These are phyloP conservation scores for Lytechinus variegatus DNA, from an alignment of 35 echinoderm and acorn worm species.

Conservation along the genomic window DNA sequence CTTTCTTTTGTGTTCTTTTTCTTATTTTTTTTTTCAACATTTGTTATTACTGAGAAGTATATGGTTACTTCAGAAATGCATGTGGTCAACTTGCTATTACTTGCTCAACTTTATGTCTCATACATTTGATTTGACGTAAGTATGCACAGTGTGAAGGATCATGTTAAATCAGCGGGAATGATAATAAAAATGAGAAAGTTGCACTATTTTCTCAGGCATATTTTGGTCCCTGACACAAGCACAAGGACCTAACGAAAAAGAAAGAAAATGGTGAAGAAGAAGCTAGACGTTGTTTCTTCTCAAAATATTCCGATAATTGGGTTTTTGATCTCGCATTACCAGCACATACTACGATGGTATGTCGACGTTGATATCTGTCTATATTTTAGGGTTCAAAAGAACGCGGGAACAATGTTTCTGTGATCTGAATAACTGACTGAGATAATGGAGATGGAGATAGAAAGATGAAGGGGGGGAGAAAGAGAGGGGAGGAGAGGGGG, in stretches of 20 bases:
- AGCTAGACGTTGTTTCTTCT: background rate
- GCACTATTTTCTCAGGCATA: background rate
- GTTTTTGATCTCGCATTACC: background rate
- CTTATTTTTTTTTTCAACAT: too few relatives aligned
- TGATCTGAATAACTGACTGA: background rate
- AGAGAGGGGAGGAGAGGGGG: too few relatives aligned
- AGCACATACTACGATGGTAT: background rate
- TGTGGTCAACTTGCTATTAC: background rate
- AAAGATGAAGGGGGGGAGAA: too few relatives aligned
- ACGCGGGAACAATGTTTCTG: background rate
- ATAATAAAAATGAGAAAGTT: background rate
- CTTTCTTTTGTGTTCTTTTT: background rate
- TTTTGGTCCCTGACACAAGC: background rate
- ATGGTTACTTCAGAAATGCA: too few relatives aligned
- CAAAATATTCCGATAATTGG: slow-evolving; percentile 8
- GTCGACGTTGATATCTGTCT: background rate
- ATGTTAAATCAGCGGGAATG: background rate
- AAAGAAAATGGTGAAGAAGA: background rate
- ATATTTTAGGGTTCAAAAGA: background rate
- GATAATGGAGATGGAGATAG: background rate
- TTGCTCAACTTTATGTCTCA: background rate
- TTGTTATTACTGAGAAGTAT: too few relatives aligned
- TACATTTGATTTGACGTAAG: background rate
- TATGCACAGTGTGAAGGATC: background rate
- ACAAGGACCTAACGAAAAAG: background rate